Conservation (phyloP, 30 jellyfish, hydroid and myxozoan genomes). For the Mastigias papua region DNA sequence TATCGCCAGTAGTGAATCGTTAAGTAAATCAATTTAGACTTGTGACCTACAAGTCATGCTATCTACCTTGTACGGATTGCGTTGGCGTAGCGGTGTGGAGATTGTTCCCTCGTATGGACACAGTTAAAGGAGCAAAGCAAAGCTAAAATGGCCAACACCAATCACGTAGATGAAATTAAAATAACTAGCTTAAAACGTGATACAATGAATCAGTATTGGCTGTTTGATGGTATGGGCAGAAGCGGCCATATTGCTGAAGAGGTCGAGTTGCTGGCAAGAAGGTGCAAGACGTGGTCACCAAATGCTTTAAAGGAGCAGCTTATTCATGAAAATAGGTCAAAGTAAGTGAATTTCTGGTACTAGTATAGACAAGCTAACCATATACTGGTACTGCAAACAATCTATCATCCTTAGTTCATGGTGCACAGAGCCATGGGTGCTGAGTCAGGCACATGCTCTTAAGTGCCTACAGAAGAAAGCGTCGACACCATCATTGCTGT, state of each 20-base stretch:
- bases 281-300: slow-evolving; percentile 68
- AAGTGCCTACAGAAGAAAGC: no score
- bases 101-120: neutral
- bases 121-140: neutral
- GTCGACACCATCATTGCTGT: no score
- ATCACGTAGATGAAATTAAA: slow-evolving; percentile 35
- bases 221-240: slow-evolving; percentile 43
- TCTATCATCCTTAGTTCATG: no score
- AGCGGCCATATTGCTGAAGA: slow-evolving; percentile 30
- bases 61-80: no score
- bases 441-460: no score
- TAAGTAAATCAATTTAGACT: no score
- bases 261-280: slow-evolving; percentile 64
- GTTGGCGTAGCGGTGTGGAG: neutral
- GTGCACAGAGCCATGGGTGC: no score
- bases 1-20: no score
- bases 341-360: no score
- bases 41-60: no score
- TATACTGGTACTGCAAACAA: no score
- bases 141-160: neutral
- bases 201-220: slow-evolving; percentile 65
- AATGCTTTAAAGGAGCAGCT: slow-evolving; percentile 43
- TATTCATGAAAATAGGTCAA: slow-evolving; percentile 35
- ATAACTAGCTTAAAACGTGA: slow-evolving; percentile 16
- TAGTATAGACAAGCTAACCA: no score